phyloP scores from a whole-genome alignment of 2,113 vertebrate species.

The Oxygymnocypris stewartii region DNA sequence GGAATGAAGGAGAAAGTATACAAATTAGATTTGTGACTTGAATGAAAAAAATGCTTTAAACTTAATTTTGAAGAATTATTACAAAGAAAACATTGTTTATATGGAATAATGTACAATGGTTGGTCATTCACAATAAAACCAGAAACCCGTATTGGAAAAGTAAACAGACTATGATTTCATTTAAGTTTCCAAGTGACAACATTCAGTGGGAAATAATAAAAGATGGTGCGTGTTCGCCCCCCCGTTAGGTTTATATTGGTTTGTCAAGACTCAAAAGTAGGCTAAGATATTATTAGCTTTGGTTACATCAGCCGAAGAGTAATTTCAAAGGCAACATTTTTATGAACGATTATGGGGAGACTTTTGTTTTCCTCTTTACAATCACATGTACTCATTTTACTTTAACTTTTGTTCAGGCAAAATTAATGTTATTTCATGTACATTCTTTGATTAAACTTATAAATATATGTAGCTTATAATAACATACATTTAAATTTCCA shows the following conservation, averaged over 20 bases:
- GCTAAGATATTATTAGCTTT: slow-evolving; percentile 1
- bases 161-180: neutral
- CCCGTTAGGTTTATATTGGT: neutral
- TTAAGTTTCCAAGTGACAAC: slow-evolving; percentile 1
- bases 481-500: neutral
- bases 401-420: neutral
- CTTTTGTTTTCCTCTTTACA: slow-evolving; percentile 1
- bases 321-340: neutral
- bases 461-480: neutral
- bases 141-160: neutral
- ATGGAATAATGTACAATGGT: neutral
- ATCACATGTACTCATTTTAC: neutral
- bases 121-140: neutral
- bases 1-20: neutral
- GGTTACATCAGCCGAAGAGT: slow-evolving; percentile 6
- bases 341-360: neutral
- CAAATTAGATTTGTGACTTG: neutral
- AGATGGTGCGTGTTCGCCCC: neutral
- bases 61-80: neutral
- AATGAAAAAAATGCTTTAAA: neutral
- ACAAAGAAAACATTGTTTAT: neutral
- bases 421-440: neutral
- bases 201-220: neutral
- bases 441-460: neutral
- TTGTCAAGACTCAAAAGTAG: slow-evolving; percentile 2